Evolutionary conservation across 2,888 invertebrate genomes (phyloP), one percentile per base, ranked within the genome.

Genomic region (Chesias legatella): DNA sequence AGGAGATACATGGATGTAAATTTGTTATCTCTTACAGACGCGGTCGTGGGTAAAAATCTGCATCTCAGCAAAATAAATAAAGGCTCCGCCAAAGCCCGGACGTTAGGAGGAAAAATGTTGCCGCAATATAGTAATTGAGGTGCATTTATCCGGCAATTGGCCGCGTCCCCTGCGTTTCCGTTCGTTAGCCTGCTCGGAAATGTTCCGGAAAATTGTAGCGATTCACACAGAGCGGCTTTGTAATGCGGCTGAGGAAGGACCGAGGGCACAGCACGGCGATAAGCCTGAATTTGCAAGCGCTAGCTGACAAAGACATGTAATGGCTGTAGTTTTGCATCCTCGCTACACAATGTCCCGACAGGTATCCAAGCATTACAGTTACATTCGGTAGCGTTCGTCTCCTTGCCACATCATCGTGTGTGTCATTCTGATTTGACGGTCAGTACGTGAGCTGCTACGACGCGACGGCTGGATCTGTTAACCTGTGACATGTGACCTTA

Each of bases 141-240:
- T 79, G 78, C 81, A 83, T 80, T 83, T 84, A 80, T 79, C 76
- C 76, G 77, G 67, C 80, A 79, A 82, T 84, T 83, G 83, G 79
- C 68, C 76, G 60, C 75, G 76, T 79, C 79, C 80, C 77, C 74
- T 73, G 80, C 79, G 79, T 74, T 81, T 79, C 81, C 81, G 82
- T 81, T 84, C 81, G 81, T 82, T 83, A 81, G 79, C 72, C 64
- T 60, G 67, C 67, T 68, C 75, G 79, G 81, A 82, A 83, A 81
- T 79, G 81, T 81, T 67, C 68, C 77, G 82, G 80, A 79, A 82
- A 83, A 84, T 83, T 80, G 80, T 81, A 76, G 74, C 74, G 70
- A 76, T 71, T 75, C 75, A 65, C 77, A 63, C 72, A 71, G 68
- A 66, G 54, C 59, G 60, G 28, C 73, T 72, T 75, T 77, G 76